Evolutionary conservation across 2,113 vertebrate genomes (phyloP).

Genomic region (Mohoua ochrocephala): DNA sequence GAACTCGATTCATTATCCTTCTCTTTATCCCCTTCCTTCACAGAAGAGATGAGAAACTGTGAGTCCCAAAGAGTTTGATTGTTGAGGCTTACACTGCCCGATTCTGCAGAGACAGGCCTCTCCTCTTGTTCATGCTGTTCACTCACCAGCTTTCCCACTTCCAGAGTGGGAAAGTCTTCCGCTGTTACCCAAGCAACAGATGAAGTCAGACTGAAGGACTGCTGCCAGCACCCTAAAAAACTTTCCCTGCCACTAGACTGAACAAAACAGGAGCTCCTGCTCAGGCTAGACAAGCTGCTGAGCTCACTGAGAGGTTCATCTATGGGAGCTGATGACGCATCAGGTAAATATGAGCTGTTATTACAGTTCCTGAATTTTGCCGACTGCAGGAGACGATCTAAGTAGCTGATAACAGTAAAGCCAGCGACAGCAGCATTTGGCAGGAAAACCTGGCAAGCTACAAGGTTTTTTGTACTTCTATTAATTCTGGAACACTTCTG

Average conservation of each 20-base stretch:
- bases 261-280: conserved; percentile 23
- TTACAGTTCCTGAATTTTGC: not conserved
- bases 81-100: not conserved
- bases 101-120: not conserved
- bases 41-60: not conserved
- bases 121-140: conserved; percentile 25
- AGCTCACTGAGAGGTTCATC: conserved; percentile 42
- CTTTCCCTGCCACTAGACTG: conserved; percentile 6
- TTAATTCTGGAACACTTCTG: conserved; percentile 13
- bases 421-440: conserved; percentile 64
- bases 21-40: not conserved
- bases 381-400: conserved; percentile 56
- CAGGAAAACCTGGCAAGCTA: conserved; percentile 75
- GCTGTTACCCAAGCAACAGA: conserved; percentile 53
- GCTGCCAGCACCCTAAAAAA: conserved; percentile 62
- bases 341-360: not conserved
- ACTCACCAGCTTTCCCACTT: not conserved
- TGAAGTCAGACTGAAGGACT: conserved; percentile 71
- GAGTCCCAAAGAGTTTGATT: not conserved
- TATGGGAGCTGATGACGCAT: not conserved
- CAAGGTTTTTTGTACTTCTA: conserved; percentile 54
- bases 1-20: not conserved
- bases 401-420: conserved; percentile 74
- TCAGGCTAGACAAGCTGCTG: conserved; percentile 48
- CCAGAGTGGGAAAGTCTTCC: conserved; percentile 38